Conservation (phyloP, 2,113 vertebrate genomes). For the Barbus barbus region DNA sequence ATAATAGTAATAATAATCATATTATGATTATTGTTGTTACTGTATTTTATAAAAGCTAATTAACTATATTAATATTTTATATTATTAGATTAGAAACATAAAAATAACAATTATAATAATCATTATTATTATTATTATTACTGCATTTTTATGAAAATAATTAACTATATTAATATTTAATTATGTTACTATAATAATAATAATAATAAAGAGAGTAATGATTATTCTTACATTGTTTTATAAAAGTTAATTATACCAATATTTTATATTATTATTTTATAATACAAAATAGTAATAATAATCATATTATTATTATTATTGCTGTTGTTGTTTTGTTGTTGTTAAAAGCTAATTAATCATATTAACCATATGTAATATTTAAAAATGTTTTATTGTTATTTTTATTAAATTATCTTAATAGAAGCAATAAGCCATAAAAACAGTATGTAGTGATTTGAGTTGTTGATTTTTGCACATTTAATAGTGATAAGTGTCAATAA, state of each 20-base stretch:
- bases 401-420: too few species aligned
- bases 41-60: too few species aligned
- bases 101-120: background rate
- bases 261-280: background rate
- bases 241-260: background rate
- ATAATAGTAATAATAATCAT: background rate
- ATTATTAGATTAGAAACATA: background rate
- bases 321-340: background rate
- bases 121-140: too few species aligned
- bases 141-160: too few species aligned
- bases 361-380: too few species aligned
- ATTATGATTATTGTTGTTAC: too few species aligned
- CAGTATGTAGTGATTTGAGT: background rate
- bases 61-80: background rate
- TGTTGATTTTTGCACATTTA: background rate
- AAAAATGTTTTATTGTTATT: too few species aligned
- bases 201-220: background rate
- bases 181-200: background rate
- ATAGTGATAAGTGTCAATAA: background rate
- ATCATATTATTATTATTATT: background rate
- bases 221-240: background rate
- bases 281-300: background rate
- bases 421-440: too few species aligned
- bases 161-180: background rate
- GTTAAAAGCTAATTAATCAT: background rate